Base-by-base conservation (phyloP, 2,888 invertebrate genomes). In the Diarsia brunnea region DNA sequence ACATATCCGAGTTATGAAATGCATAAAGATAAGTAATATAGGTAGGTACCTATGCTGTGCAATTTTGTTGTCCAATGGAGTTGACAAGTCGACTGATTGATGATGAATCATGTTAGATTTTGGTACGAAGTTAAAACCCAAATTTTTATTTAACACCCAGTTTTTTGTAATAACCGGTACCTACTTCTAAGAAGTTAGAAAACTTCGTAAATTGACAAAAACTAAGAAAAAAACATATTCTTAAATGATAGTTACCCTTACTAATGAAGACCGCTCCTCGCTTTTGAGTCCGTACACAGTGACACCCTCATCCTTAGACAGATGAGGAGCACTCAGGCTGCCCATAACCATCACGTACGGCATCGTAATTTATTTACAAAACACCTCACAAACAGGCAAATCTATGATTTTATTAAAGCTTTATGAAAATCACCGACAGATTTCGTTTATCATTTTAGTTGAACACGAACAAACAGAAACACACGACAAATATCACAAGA, bases 331-430 rank as follows among this genome's bases (percentile, higher is more conserved):
- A 81, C 94, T 95, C 38, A 97, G 92, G 89, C 94, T 95, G 66
- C 96, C 96, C 94, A 96, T 96, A 78, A 96, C 95, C 95, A 96
- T 96, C 72, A 97, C 94, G 88, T 97, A 97, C 83, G 96, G 96
- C 96, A 97, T 96, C 67, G 86, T 94, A 81, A 27, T 67, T 81
- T 74, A 70, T 85, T 84, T 80, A 85, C 82, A 82, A 86, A 31
- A 79, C 74, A 78, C 71, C 16, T 65, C 71, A 70, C 72, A 21
- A 61, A 71, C 24, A 78, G n/a, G 66, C 55, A 38, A 68, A 75
- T 60, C 21, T n/a, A 49, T 73, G 27, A 63, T 58, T 64, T 68
- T 65, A 76, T 60, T 58, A 78, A 87, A 89, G 72, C 14, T 19
- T 71, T 51, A 73, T 58, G 63, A 79, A 88, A 86, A 88, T 93